Percentiles rank a stretch among this genome's conserved stretches.
Evolutionary conservation across 2,797 vertebrate genomes (phyloP).

Genomic region (Oophaga sylvatica): DNA sequence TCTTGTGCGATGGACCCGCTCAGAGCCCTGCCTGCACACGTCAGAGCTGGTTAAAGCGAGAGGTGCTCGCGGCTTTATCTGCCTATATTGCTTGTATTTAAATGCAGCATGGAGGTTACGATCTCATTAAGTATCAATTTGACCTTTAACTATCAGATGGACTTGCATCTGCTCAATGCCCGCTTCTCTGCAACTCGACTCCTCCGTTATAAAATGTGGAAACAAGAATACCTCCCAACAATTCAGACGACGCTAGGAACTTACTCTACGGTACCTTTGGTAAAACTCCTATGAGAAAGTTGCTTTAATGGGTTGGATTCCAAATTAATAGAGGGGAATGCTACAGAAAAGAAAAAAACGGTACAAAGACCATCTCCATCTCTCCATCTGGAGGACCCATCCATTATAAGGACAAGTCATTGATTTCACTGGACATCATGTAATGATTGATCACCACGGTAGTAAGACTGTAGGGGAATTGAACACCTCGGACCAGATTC

Average conservation of each 20-base stretch:
- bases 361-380: no score
- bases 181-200: no score
- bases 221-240: not conserved
- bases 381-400: no score
- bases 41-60: not conserved
- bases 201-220: not conserved
- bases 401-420: not conserved
- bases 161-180: not conserved
- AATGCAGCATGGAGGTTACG: conserved; percentile 4
- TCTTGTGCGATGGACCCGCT: conserved; percentile 15
- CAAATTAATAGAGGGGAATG: no score
- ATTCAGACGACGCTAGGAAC: not conserved
- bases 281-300: not conserved
- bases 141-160: conserved; percentile 25
- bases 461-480: not conserved
- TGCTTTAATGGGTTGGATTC: not conserved
- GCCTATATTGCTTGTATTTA: conserved; percentile 40
- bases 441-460: not conserved
- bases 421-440: not conserved
- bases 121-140: conserved; percentile 42
- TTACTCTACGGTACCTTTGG: not conserved
- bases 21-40: not conserved
- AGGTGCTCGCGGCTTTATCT: not conserved
- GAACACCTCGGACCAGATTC: not conserved
- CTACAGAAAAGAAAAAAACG: no score